Conservation (phyloP, 2,113 vertebrate species). For the Pomatostomus ruficeps region DNA sequence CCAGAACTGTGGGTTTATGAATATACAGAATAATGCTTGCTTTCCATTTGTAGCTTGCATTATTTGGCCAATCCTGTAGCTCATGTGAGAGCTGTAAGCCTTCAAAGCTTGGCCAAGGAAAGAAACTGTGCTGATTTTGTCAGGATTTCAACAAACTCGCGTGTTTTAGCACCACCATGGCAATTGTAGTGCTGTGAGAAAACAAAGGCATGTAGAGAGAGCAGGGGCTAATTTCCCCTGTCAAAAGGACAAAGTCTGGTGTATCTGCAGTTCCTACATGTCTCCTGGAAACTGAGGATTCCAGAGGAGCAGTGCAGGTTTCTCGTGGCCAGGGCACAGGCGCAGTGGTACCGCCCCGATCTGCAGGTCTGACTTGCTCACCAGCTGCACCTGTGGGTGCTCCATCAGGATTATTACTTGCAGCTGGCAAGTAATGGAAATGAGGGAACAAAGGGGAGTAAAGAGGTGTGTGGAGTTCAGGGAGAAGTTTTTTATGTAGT, state of each 20-base stretch:
- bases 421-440: not conserved
- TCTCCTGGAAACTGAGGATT: not conserved
- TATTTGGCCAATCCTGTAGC: not conserved
- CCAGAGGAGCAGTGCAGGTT: rapidly evolving
- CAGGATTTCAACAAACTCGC: not conserved
- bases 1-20: not conserved
- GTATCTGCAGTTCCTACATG: rapidly evolving
- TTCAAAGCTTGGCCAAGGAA: not conserved
- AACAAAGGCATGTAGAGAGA: not conserved
- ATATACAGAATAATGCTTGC: not conserved
- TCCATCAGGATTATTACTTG: not conserved
- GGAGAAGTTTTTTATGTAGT: not conserved
- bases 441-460: not conserved
- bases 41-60: not conserved
- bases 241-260: not conserved
- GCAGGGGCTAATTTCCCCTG: not conserved
- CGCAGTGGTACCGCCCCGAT: not conserved
- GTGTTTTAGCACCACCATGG: not conserved
- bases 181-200: not conserved
- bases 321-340: not conserved
- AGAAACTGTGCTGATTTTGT: not conserved
- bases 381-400: not conserved
- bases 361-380: not conserved
- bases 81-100: not conserved
- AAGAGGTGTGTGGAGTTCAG: rapidly evolving